Conservation (phyloP, 2,113 vertebrate genomes). For the Nesogale talazaci region DNA sequence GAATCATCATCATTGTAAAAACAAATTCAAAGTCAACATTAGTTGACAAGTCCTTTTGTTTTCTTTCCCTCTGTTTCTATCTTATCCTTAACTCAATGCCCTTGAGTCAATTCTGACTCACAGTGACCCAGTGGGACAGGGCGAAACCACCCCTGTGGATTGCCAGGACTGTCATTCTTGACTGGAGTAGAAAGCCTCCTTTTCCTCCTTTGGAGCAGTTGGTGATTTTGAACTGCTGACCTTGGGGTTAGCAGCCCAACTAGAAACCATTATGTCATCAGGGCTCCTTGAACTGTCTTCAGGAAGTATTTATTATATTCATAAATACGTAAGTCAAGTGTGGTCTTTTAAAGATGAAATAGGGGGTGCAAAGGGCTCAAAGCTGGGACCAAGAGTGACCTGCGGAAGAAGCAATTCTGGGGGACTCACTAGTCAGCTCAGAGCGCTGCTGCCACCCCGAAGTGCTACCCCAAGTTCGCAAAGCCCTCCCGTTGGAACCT, state of each 20-base stretch:
- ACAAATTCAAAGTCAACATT: conserved; percentile 4
- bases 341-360: conserved; percentile 38
- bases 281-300: conserved; percentile 26
- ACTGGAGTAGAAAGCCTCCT: no score
- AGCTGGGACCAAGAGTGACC: not conserved
- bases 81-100: no score
- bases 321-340: conserved; percentile 30
- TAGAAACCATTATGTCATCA: no score
- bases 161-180: no score
- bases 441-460: not conserved
- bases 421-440: not conserved
- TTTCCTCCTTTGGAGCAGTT: no score
- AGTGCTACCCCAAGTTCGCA: not conserved
- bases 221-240: no score
- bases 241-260: no score
- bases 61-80: conserved; percentile 40
- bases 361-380: not conserved
- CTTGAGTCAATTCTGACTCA: no score
- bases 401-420: not conserved
- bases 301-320: conserved; percentile 28
- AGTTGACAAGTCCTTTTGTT: conserved; percentile 26
- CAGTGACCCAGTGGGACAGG: no score
- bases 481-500: not conserved
- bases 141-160: no score
- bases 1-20: conserved; percentile 39